These are phyloP conservation scores for Acleris sparsana DNA, from an alignment of 2,888 invertebrate species.

Conservation along the genomic window DNA sequence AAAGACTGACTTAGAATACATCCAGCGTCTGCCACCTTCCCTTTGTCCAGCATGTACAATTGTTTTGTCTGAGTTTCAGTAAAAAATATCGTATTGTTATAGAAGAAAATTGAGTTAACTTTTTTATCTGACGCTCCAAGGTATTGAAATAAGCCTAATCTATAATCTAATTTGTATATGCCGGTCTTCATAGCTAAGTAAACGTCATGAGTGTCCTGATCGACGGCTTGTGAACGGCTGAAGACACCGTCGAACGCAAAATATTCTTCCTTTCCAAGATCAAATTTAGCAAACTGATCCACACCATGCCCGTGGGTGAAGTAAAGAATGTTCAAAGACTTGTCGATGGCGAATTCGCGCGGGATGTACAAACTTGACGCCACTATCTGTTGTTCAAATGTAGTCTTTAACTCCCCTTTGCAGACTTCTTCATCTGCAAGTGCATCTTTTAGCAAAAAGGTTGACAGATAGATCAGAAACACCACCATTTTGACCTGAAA, in stretches of 20 bases:
- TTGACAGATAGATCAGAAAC: neutral
- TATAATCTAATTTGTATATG: neutral
- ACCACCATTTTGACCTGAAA: neutral
- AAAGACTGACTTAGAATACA: no score
- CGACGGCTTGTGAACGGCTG: neutral
- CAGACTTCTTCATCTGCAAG: neutral
- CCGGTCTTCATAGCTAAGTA: neutral
- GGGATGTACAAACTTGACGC: neutral
- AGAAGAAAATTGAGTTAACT: neutral
- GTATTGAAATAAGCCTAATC: neutral
- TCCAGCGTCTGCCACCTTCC: no score
- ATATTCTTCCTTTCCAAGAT: neutral
- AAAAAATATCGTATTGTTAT: neutral
- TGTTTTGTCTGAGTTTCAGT: neutral
- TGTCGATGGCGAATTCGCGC: neutral
- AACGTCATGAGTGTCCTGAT: neutral
- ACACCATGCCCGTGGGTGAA: neutral
- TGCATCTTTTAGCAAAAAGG: neutral
- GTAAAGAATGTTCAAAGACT: neutral
- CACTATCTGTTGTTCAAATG: neutral
- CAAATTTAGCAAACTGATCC: neutral
- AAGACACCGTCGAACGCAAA: neutral
- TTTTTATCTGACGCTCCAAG: neutral
- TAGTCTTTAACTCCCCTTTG: neutral
- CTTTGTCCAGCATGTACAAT: neutral